Evolutionary conservation across 2,113 vertebrate genomes (phyloP).

Genomic region (Anhinga anhinga): DNA sequence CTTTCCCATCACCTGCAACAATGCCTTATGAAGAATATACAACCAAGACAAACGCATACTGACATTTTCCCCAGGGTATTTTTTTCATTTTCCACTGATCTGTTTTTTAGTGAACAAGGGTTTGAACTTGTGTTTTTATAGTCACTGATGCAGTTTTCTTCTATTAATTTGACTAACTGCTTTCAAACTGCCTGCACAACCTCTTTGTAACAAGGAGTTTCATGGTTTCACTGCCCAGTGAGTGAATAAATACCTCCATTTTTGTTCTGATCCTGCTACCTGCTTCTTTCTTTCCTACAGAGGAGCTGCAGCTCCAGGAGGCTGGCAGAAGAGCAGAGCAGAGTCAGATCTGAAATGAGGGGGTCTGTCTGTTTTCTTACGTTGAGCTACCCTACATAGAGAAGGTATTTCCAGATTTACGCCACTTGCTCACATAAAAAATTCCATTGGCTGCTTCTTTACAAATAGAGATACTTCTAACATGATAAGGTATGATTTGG

Average conservation of each 20-base stretch:
- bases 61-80: not conserved
- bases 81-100: not conserved
- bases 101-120: not conserved
- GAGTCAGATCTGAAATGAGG: not conserved
- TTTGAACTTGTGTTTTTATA: not conserved
- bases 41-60: not conserved
- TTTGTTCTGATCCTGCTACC: not conserved
- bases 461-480: not conserved
- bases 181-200: not conserved
- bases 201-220: not conserved
- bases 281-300: not conserved
- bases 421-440: not conserved
- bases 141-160: not conserved
- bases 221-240: not conserved
- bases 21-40: fast-evolving
- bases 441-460: not conserved
- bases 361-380: not conserved
- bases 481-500: not conserved
- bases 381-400: not conserved
- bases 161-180: not conserved
- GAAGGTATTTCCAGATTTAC: not conserved
- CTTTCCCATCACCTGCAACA: not conserved
- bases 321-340: not conserved
- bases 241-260: not conserved
- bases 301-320: not conserved